A percentile compares a stretch with the other conserved stretches of the same genome.
These are phyloP conservation scores for Planococcus citri DNA, from an alignment of 1,140 invertebrate genomes.

Conservation along the genomic window DNA sequence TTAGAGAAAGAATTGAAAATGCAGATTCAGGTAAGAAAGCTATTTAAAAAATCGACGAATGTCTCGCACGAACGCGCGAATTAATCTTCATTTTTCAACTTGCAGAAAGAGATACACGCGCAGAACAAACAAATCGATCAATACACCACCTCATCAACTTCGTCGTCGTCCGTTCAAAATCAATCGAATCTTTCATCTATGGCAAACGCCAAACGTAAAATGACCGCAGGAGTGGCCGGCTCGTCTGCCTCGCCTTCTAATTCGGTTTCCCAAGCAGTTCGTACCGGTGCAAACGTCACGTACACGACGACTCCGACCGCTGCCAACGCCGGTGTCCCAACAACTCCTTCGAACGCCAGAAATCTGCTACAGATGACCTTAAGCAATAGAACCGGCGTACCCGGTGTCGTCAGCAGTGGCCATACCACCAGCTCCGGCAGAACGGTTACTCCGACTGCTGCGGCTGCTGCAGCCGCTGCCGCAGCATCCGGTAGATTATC, in stretches of 20 bases:
- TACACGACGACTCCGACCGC: background rate
- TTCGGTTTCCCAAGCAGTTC: background rate
- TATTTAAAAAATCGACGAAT: background rate
- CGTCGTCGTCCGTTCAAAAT: background rate
- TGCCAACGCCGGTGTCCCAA: too few species aligned
- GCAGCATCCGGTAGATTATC: constrained; percentile 26
- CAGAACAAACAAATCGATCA: background rate
- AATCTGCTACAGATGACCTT: background rate
- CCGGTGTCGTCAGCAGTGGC: background rate
- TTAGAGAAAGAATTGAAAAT: constrained; percentile 83
- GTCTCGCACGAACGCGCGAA: too few species aligned
- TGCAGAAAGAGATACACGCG: background rate
- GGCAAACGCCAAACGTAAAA: background rate
- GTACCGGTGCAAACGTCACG: background rate
- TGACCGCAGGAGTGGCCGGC: background rate
- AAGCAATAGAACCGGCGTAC: background rate
- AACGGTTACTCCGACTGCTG: background rate
- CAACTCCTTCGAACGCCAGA: background rate
- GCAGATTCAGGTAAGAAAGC: constrained; percentile 60
- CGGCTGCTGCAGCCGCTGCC: constrained; percentile 23
- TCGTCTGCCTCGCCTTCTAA: background rate
- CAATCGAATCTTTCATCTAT: background rate
- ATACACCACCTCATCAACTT: background rate
- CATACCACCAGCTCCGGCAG: background rate
- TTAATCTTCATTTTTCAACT: background rate